Base-by-base conservation (phyloP, 2,797 vertebrate species). In the Malacoraja senta region DNA sequence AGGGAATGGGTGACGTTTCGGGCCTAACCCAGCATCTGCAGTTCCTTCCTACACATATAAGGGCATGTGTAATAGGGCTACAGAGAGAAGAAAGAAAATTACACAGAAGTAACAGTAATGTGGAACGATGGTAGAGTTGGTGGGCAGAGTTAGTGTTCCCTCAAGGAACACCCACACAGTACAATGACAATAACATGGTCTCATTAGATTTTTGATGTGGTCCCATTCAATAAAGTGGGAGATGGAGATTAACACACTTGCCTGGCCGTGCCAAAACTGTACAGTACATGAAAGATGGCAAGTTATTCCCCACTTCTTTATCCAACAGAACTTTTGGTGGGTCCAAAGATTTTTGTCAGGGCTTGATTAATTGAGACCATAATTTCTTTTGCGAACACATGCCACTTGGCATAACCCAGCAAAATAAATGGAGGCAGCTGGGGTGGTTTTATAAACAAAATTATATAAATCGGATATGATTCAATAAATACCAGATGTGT, bases 351-450 rank as follows among this genome's bases (percentile, higher is more conserved):
- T 6, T 86, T 61, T 63, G 81, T 86, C 26, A 86, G 13, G 29
- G 6, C 26, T 32, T 63, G 58, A 32, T 63, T 86, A 61, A 63
- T 63, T 65, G 58, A 63, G 58, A 32, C 29, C 61, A 61, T 53
- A 83, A 86, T 15, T 63, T 86, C 13, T 86, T 86, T 86, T 63
- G 58, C 4, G 26, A n/a, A 63, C 58, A 13, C 61, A 63, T 61
- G 10, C 58, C 58, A 86, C 83, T 86, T 86, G 83, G 83, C 83
- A 86, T n/a, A 58, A 86, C 83, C 29, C 13, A 17, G 83, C 58
- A 86, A 86, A 86, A 86, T 86, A 61, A 63, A 86, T 32, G 83
- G 83, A 86, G 83, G 58, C 83, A 86, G 83, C 83, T 86, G 58
- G 83, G 83, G 29, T n/a, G 32, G 35, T 84, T 84, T 84, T 63